Evolutionary conservation across 2,113 vertebrate species (phyloP).

Genomic region (Phylloscopus trochilus): DNA sequence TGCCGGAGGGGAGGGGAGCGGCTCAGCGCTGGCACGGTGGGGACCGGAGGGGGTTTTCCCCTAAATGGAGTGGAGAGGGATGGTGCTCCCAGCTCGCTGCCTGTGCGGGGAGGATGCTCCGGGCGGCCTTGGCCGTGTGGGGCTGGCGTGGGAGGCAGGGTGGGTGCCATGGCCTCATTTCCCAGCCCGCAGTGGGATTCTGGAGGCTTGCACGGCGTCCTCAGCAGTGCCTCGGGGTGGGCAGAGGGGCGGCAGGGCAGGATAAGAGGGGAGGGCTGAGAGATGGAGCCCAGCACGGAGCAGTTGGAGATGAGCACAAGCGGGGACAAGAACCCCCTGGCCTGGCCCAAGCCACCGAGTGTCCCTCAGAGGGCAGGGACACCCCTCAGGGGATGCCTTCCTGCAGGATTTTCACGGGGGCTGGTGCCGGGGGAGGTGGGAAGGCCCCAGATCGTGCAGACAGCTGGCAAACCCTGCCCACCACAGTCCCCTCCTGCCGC

Average conservation of each 20-base stretch:
- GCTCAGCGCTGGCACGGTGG: neutral
- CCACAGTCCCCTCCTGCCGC: neutral
- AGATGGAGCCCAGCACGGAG: neutral
- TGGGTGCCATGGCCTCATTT: fast-evolving
- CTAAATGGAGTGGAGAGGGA: neutral
- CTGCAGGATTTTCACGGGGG: neutral
- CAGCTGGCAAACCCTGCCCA: constrained; percentile 10
- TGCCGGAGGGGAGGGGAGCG: neutral
- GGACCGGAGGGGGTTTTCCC: neutral
- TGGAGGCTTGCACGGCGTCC: neutral
- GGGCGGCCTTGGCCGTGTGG: neutral
- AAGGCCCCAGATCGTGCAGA: neutral
- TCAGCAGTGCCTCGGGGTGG: neutral
- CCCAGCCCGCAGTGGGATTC: fast-evolving
- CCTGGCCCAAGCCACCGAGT: fast-evolving
- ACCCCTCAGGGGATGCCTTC: neutral
- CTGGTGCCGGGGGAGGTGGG: neutral
- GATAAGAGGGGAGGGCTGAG: neutral
- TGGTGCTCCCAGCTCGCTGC: neutral
- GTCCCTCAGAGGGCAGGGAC: neutral
- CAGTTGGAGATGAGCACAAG: neutral
- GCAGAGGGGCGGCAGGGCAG: neutral
- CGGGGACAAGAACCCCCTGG: fast-evolving
- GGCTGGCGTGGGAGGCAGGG: neutral
- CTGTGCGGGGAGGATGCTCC: fast-evolving